Conservation (phyloP, 92 coral and sea anemone genomes). For the Pocillopora meandrina region DNA sequence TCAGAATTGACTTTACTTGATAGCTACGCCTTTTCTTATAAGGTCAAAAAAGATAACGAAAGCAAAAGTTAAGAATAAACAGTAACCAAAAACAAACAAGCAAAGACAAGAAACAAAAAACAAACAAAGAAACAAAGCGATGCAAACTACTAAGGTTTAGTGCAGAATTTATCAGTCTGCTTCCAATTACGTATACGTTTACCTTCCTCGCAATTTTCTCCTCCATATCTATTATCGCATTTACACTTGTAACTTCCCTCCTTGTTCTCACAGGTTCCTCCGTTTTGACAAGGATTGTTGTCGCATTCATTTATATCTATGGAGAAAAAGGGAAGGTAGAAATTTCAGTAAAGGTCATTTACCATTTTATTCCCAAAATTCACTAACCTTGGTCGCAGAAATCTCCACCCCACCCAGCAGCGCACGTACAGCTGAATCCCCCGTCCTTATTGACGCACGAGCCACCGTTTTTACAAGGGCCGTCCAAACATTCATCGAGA, state of each 20-base stretch:
- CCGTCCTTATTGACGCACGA: neutral
- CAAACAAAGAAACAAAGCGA: too few relatives aligned
- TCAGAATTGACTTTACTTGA: too few relatives aligned
- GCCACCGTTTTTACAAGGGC: neutral
- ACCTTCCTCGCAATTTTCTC: neutral
- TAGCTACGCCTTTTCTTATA: too few relatives aligned
- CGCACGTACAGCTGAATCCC: neutral
- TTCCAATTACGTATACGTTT: neutral
- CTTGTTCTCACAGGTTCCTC: neutral
- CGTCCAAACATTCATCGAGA: neutral
- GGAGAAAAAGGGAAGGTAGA: neutral
- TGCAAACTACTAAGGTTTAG: too few relatives aligned
- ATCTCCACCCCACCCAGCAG: neutral
- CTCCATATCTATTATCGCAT: slow-evolving; percentile 14
- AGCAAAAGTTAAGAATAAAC: too few relatives aligned
- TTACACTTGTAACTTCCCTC: slow-evolving; percentile 12
- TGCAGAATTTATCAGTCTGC: too few relatives aligned
- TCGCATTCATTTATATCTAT: neutral
- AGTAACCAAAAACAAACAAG: too few relatives aligned
- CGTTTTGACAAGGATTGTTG: neutral
- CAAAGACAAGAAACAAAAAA: too few relatives aligned
- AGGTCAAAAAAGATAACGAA: too few relatives aligned
- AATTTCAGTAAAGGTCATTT: neutral
- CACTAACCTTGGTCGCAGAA: neutral
- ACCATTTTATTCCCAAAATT: neutral